phyloP scores from a whole-genome alignment of 2,888 invertebrate genomes.

The Kryphioiulus occultus region DNA sequence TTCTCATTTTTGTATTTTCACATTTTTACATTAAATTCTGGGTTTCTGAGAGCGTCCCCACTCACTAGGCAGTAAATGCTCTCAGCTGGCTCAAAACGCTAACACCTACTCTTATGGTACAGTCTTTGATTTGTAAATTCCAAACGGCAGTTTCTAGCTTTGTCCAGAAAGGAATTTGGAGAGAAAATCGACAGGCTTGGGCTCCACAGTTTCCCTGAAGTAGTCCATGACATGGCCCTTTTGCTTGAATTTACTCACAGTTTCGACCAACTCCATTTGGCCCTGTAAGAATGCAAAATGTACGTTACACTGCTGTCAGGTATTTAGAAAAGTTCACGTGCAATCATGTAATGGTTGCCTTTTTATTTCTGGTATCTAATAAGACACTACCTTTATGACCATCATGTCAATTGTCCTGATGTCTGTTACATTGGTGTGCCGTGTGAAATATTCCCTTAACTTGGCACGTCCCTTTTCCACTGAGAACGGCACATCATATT shows the following conservation, averaged over 20 bases:
- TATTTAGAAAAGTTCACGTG: no score
- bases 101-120: neutral
- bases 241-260: slow-evolving; percentile 87
- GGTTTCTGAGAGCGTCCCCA: neutral
- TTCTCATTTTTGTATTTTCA: neutral
- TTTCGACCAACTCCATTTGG: slow-evolving; percentile 93
- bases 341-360: no score
- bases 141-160: neutral
- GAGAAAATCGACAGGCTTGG: slow-evolving; percentile 88
- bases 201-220: slow-evolving; percentile 83
- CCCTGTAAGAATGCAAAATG: slow-evolving; percentile 70
- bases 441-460: slow-evolving; percentile 79
- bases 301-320: neutral
- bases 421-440: slow-evolving; percentile 80
- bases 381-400: slow-evolving; percentile 79
- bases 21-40: neutral
- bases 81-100: neutral
- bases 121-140: neutral
- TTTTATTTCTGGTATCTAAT: neutral
- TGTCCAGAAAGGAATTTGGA: slow-evolving; percentile 82
- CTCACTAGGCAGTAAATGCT: neutral
- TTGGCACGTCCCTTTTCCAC: slow-evolving; percentile 74
- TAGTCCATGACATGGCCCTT: slow-evolving; percentile 85
- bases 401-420: slow-evolving; percentile 89
- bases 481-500: slow-evolving; percentile 82